These are phyloP conservation scores for Drosophila arawakana DNA, from an alignment of 1,140 invertebrate genomes.

Conservation along the genomic window DNA sequence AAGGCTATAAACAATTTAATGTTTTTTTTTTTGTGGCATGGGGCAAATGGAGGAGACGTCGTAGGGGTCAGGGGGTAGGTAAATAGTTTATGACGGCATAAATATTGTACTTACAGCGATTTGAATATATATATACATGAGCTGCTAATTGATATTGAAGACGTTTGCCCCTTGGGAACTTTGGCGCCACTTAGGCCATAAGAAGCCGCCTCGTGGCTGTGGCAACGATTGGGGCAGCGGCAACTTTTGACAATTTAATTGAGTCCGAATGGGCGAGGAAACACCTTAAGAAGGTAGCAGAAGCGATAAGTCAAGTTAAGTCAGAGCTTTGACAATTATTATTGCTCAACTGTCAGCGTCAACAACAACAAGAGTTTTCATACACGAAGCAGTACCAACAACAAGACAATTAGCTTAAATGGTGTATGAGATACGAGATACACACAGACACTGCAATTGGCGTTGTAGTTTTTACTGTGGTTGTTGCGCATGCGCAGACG, in stretches of 20 bases:
- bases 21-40: conserved; percentile 26
- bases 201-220: conserved; percentile 5
- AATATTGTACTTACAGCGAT: conserved; percentile 51
- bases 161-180: conserved; percentile 33
- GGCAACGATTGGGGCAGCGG: conserved; percentile 32
- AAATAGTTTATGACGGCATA: conserved; percentile 62
- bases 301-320: conserved; percentile 69
- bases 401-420: conserved; percentile 51
- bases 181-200: conserved; percentile 30
- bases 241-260: conserved; percentile 71
- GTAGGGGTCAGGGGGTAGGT: background rate
- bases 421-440: conserved; percentile 46
- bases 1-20: conserved; percentile 52
- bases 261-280: conserved; percentile 54
- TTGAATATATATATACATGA: conserved; percentile 46
- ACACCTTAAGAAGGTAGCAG: conserved; percentile 35
- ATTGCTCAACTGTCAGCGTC: conserved; percentile 71
- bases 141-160: conserved; percentile 71
- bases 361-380: conserved; percentile 35
- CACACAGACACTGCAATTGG: conserved; percentile 11
- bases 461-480: background rate
- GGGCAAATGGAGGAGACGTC: background rate
- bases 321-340: conserved; percentile 78
- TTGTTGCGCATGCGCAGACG: conserved; percentile 63
- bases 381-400: conserved; percentile 20